Conservation (phyloP, 2,797 vertebrate genomes). For the Acrossocheilus wenchowensis region DNA sequence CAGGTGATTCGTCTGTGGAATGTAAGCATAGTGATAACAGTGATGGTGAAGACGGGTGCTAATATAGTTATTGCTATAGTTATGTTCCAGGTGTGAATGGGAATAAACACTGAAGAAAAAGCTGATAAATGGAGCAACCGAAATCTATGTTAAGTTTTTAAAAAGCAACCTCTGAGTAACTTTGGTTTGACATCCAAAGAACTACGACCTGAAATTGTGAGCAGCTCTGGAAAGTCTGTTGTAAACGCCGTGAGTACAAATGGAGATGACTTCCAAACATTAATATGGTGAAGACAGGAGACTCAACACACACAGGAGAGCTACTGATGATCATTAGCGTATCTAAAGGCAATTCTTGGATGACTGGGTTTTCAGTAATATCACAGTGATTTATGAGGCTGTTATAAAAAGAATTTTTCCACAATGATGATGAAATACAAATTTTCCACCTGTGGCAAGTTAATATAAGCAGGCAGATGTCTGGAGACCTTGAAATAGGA, state of each 20-base stretch:
- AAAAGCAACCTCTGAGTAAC: background rate
- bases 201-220: background rate
- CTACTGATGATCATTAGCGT: background rate
- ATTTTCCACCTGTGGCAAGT: constrained; percentile 34
- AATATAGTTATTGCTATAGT: background rate
- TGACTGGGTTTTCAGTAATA: constrained; percentile 46
- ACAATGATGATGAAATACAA: background rate
- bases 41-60: background rate
- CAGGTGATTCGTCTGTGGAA: background rate
- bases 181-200: background rate
- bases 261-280: constrained; percentile 2
- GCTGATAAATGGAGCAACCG: background rate
- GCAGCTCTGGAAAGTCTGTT: background rate
- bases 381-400: constrained; percentile 26
- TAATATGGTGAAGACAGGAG: constrained; percentile 2
- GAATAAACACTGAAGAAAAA: background rate
- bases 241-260: background rate
- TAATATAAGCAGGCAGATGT: constrained; percentile 4
- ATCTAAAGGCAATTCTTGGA: constrained; percentile 12
- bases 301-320: background rate
- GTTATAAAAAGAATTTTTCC: background rate
- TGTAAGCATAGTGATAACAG: too few relatives aligned
- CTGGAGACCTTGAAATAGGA: constrained; percentile 35
- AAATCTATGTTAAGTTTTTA: background rate
- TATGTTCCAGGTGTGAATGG: background rate